phyloP scores from a whole-genome alignment of 2,888 invertebrate genomes.

The Empis stercorea region DNA sequence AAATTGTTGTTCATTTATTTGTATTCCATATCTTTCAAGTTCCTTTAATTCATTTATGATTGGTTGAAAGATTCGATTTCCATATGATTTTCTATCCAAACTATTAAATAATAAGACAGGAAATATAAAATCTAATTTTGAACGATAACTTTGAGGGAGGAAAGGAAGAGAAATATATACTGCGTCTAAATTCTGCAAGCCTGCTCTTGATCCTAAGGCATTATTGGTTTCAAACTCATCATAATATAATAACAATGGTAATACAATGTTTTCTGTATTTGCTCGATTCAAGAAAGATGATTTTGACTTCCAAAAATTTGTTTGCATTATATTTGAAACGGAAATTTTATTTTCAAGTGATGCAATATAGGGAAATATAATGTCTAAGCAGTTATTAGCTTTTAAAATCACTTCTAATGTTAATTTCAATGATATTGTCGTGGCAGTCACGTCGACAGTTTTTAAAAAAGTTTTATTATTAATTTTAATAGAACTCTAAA shows the following conservation, averaged over 20 bases:
- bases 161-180: slow-evolving; percentile 4
- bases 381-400: neutral
- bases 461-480: neutral
- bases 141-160: neutral
- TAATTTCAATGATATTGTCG: neutral
- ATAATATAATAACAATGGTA: slow-evolving; percentile 2
- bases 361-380: neutral
- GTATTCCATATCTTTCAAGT: slow-evolving; percentile 1
- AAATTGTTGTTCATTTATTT: neutral
- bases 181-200: neutral
- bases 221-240: slow-evolving; percentile 6
- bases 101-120: neutral
- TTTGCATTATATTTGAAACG: neutral
- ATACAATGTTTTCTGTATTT: neutral
- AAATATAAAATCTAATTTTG: slow-evolving; percentile 5
- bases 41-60: slow-evolving; percentile 1
- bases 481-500: neutral
- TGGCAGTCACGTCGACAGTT: neutral
- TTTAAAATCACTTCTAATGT: too few species aligned
- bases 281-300: neutral
- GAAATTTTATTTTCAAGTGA: neutral
- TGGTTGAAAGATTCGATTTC: slow-evolving; percentile 1
- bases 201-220: slow-evolving; percentile 1
- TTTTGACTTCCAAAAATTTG: neutral
- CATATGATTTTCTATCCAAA: slow-evolving; percentile 2